A percentile compares a stretch with the other conserved stretches of the same genome.
Conservation (phyloP, 2,888 invertebrate species). For the Pardosa pseudoannulata region DNA sequence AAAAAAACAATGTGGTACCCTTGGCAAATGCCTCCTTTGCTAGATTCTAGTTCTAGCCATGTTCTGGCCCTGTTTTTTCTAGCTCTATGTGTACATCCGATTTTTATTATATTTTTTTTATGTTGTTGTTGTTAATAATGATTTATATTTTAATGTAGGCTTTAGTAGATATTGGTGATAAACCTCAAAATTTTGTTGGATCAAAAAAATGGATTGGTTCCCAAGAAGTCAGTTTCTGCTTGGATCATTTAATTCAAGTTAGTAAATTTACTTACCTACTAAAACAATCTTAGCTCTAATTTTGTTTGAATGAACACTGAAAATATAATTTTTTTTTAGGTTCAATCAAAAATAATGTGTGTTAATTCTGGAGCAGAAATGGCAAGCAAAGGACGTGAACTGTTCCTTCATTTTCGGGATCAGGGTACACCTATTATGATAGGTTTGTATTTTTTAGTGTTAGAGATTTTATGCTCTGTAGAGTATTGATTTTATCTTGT, state of each 20-base stretch:
- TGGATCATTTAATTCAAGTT: constrained; percentile 85
- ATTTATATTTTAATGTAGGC: no score
- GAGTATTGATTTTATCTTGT: no score
- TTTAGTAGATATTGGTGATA: constrained; percentile 95
- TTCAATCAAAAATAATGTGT: constrained; percentile 87
- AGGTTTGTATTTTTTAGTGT: no score
- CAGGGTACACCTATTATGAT: constrained; percentile 99
- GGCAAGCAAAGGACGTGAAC: constrained; percentile 85
- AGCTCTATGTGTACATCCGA: no score
- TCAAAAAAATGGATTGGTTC: constrained; percentile 99
- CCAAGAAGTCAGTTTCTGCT: constrained; percentile 85
- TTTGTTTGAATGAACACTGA: no score
- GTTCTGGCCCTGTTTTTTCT: no score
- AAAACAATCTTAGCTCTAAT: background rate
- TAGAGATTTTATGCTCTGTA: no score
- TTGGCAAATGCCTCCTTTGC: no score
- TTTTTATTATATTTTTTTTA: no score
- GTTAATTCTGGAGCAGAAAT: constrained; percentile 92
- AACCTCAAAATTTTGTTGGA: constrained; percentile 89
- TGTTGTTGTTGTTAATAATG: no score
- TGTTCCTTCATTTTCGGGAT: constrained; percentile 92
- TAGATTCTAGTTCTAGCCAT: no score
- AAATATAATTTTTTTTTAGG: constrained; percentile 26
- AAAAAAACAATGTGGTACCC: no score
- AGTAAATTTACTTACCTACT: constrained; percentile 54